Evolutionary conservation across 2,888 invertebrate species (phyloP).

Genomic region (Oscheius sp.): DNA sequence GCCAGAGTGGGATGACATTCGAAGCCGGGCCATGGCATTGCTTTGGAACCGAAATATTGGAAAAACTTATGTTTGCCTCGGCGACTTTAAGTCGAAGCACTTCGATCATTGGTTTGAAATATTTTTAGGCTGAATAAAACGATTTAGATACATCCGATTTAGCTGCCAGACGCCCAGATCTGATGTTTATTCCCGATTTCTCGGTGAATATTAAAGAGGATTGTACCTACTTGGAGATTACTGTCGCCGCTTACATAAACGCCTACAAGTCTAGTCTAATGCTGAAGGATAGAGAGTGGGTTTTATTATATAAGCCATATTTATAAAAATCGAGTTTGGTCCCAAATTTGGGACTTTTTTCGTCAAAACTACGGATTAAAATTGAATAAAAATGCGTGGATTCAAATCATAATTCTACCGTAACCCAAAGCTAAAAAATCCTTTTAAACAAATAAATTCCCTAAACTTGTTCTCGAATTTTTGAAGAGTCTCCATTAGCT

Average conservation of each 20-base stretch:
- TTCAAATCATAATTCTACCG: too few species aligned
- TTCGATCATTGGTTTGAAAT: conserved; percentile 47
- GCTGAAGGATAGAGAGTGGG: conserved; percentile 48
- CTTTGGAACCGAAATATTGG: conserved; percentile 78
- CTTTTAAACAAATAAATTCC: too few species aligned
- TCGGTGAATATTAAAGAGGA: conserved; percentile 52
- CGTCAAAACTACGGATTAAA: too few species aligned
- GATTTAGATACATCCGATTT: conserved; percentile 42
- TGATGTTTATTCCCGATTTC: conserved; percentile 59
- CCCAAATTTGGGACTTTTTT: too few species aligned
- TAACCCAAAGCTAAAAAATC: too few species aligned
- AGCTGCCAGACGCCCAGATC: conserved; percentile 52
- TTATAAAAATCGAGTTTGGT: too few species aligned
- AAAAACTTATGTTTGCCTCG: conserved; percentile 45
- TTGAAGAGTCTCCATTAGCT: too few species aligned
- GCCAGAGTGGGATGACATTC: conserved; percentile 82
- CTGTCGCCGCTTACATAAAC: conserved; percentile 54
- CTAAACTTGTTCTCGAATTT: too few species aligned
- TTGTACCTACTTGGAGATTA: conserved; percentile 58
- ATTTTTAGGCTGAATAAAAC: background rate
- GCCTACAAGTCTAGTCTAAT: conserved; percentile 57
- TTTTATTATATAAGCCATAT: background rate
- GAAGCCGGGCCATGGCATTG: conserved; percentile 95
- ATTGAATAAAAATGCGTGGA: too few species aligned
- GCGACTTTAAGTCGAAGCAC: conserved; percentile 47